Conservation (phyloP, 2,888 invertebrate species). For the Melangyna quadrimaculata region DNA sequence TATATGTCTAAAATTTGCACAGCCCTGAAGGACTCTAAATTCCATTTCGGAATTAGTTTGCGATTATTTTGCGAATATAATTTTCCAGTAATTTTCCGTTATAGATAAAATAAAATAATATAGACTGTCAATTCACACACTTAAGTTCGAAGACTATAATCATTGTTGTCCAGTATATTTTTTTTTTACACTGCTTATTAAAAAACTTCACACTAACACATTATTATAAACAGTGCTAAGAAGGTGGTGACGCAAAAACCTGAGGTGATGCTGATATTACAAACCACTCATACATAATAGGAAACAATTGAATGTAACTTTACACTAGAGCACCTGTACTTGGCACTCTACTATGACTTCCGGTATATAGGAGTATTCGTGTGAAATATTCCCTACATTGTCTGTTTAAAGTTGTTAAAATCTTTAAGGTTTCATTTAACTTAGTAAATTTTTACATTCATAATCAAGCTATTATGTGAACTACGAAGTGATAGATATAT, state of each 20-base stretch:
- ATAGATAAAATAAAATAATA: no score
- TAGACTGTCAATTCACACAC: neutral
- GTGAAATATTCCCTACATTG: neutral
- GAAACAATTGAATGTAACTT: neutral
- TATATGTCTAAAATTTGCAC: no score
- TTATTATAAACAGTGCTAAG: neutral
- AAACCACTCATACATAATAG: neutral
- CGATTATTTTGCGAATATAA: no score
- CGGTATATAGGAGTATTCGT: neutral
- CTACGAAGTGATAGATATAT: neutral
- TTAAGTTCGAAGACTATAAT: neutral
- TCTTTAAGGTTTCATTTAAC: neutral
- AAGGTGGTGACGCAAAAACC: constrained; percentile 33
- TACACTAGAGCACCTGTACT: constrained; percentile 2
- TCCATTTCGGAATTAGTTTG: neutral
- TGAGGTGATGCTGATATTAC: neutral
- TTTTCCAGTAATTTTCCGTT: neutral
- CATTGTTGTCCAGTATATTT: neutral
- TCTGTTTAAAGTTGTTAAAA: neutral
- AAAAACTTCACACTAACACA: neutral
- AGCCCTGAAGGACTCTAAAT: no score
- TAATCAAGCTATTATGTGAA: neutral
- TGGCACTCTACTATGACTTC: neutral
- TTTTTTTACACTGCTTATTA: neutral
- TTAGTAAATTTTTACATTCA: neutral